phyloP scores from a whole-genome alignment of 2,797 vertebrate species.

The Nannoperca australis region DNA sequence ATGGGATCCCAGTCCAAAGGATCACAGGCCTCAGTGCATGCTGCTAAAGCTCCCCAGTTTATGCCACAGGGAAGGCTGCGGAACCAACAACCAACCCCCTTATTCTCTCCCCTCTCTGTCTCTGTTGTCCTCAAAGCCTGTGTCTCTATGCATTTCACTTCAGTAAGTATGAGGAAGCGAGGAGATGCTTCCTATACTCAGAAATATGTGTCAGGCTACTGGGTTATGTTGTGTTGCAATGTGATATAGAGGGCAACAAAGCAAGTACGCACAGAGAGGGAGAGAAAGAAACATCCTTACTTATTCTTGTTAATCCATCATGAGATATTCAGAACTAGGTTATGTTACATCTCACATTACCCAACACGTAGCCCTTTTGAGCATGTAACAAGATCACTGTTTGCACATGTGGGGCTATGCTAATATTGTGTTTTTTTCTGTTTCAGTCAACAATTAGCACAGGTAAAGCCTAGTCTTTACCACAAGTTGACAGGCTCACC shows the following conservation, averaged over 20 bases:
- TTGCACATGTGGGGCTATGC: conserved; percentile 12
- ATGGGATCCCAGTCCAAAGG: conserved; percentile 80
- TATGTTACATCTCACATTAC: conserved; percentile 67
- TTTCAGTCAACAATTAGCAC: conserved; percentile 70
- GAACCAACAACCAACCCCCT: conserved; percentile 69
- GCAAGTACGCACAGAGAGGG: conserved; percentile 50
- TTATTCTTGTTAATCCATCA: conserved; percentile 74
- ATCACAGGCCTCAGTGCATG: conserved; percentile 81
- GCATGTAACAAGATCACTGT: conserved; percentile 38
- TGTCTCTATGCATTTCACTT: conserved; percentile 74
- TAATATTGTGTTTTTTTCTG: not conserved
- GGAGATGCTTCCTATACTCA: conserved; percentile 81
- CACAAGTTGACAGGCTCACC: conserved; percentile 95
- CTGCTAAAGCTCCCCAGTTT: conserved; percentile 69
- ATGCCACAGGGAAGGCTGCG: conserved; percentile 78
- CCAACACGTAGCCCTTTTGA: conserved; percentile 36
- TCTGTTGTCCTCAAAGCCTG: conserved; percentile 79
- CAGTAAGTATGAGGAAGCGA: conserved; percentile 78
- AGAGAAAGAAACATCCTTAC: conserved; percentile 65
- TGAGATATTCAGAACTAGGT: conserved; percentile 71
- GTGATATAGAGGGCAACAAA: conserved; percentile 71
- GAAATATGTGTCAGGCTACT: conserved; percentile 79
- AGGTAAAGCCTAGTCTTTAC: conserved; percentile 75
- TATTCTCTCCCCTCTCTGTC: conserved; percentile 66
- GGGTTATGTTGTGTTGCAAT: conserved; percentile 74